These are phyloP conservation scores for Goniozus legneri DNA, from an alignment of 1,140 invertebrate genomes.

Conservation along the genomic window DNA sequence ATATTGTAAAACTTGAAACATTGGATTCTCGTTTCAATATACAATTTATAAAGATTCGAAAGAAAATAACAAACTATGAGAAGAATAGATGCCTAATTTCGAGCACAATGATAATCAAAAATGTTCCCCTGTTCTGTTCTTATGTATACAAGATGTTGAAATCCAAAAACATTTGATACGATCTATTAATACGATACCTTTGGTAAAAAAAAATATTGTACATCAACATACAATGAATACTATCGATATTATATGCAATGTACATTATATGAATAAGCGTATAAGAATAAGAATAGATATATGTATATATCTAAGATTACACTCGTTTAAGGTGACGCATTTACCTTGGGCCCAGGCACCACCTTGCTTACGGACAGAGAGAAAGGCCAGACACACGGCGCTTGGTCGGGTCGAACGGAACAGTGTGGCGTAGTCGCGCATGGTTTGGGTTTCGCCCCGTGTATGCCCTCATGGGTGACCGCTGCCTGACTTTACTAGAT, in stretches of 20 bases:
- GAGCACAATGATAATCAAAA: constrained; percentile 40
- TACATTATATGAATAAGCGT: constrained; percentile 27
- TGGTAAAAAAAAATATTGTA: constrained; percentile 22
- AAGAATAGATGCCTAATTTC: constrained; percentile 49
- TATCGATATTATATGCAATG: no score
- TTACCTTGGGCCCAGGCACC: constrained; percentile 57
- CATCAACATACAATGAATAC: constrained; percentile 33
- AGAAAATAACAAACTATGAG: no score
- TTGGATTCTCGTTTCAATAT: no score
- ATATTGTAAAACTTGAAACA: no score
- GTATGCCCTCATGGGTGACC: constrained; percentile 42
- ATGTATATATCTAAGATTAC: constrained; percentile 50
- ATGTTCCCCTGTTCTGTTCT: constrained; percentile 16
- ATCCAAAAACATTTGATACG: constrained; percentile 11
- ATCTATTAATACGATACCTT: constrained; percentile 14
- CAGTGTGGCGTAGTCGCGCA: constrained; percentile 47
- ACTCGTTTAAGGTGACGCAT: constrained; percentile 57
- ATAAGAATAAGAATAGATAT: constrained; percentile 30
- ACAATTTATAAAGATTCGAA: no score
- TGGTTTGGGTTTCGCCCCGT: constrained; percentile 44
- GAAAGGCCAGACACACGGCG: constrained; percentile 52
- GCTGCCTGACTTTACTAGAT: constrained; percentile 47
- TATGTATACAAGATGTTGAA: constrained; percentile 15
- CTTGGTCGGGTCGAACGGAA: constrained; percentile 49
- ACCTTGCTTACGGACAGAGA: constrained; percentile 56